Evolutionary conservation across 2,113 vertebrate species (phyloP), one percentile per base, ranked within the genome.

Genomic region (Mirounga angustirostris): DNA sequence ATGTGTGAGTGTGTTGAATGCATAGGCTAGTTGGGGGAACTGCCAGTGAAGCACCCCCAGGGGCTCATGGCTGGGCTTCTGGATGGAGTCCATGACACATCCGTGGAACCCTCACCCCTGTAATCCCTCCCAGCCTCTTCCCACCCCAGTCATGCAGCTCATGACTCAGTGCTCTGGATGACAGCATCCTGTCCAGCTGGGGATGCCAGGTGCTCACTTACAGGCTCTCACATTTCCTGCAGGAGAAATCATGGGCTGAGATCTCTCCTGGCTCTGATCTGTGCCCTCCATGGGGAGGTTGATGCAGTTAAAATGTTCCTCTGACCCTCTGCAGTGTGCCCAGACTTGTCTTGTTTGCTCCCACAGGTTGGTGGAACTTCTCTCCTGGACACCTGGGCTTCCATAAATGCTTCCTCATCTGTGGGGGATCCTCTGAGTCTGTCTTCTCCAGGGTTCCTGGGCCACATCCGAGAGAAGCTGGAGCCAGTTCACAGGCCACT

Each of bases 381-480:
- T 46, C 40, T 15, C 13, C 3, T 15, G 13, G 40, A 4, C 22
- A 28, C 73, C 0, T 36, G 6, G 12, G 40, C 22, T 74, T 74
- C 73, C 73, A 4, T 26, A 26, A 43, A 46, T 74, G 13, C 12
- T 74, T 26, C 22, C 73, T 43, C 40, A 43, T 74, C 22, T 2
- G 13, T 33, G 76, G 28, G 16, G 0, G 7, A 3, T 54, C 5
- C 28, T 79, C 46, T 2, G 10, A 12, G 50, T 10, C 76, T 2
- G 4, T 12, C 50, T 52, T 21, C 2, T 54, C 30, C 10, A 2
- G 76, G 30, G 46, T 15, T 78, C 18, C 16, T 21, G 30, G 50
- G 50, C 50, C 50, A 54, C 73, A 28, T 28, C 6, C 0, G 2
- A 46, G 24, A 46, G 24, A 28, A 13, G 15, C 40, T 0, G 0